Evolutionary conservation across 2,797 vertebrate genomes (phyloP), one percentile per base, ranked within the genome.

Genomic region (Diceros bicornis): DNA sequence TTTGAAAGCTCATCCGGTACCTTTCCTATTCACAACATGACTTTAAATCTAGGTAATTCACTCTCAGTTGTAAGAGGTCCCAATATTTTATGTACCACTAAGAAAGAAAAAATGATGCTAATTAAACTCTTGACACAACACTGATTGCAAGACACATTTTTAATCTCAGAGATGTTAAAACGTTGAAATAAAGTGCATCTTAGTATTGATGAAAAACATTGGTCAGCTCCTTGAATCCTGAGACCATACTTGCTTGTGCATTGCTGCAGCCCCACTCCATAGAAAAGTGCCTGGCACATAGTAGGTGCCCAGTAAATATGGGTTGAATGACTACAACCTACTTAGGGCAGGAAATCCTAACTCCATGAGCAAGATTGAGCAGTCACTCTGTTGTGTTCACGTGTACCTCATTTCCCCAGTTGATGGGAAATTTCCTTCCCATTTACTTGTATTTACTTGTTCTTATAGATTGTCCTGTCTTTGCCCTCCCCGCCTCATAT

Each of bases 101-200:
- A 61, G 64, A 57, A 79, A 64, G 50, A 85, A 84, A 91, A 96
- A 61, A 62, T 64, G 41, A 17, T 44, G 0, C 25, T 55, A 89
- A 0, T 89, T 86, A 89, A 95, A 86, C 32, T 94, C 11, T 89
- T 62, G 84, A 74, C 69, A 57, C 12, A 27, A 5, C n/a, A 7
- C 57, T 77, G 62, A 92, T 68, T 88, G 27, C 57, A 69, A 82
- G 69, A 52, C 12, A 37, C 12, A 20, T 71, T 78, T 88, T 12
- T 75, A 13, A 13, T 81, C 69, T 68, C 72, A 62, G 57, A 88
- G 41, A 89, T 50, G 50, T 91, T 72, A 84, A 87, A 34, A 50
- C 91, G 52, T 83, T 91, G 78, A 74, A 86, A 59, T 74, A 32
- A 27, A 83, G 59, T 87, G n/a, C 32, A 44, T 95, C 21, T 82